Conservation (phyloP, 2,113 vertebrate genomes). For the Esox niger region DNA sequence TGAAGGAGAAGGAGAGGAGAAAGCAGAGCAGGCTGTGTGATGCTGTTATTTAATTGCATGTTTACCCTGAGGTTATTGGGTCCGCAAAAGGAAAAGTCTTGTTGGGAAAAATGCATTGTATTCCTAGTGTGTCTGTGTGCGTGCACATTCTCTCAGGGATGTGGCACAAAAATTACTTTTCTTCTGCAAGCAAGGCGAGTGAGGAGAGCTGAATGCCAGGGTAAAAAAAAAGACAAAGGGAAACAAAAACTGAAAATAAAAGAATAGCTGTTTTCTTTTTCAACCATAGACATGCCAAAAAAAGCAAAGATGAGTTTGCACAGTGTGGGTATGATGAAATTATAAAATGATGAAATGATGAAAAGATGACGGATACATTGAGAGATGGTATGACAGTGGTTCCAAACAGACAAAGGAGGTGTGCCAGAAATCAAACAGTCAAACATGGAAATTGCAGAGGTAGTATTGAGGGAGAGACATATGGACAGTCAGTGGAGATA, state of each 20-base stretch:
- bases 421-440: conserved; percentile 64
- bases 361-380: conserved; percentile 8
- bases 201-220: conserved; percentile 52
- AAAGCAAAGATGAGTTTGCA: conserved; percentile 26
- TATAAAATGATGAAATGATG: neutral
- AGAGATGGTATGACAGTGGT: conserved; percentile 48
- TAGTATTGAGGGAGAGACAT: conserved; percentile 48
- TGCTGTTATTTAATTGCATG: conserved; percentile 74
- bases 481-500: no score
- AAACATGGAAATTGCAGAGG: conserved; percentile 52
- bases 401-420: conserved; percentile 46
- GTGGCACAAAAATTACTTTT: conserved; percentile 68
- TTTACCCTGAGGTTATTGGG: conserved; percentile 72
- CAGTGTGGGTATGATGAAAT: neutral
- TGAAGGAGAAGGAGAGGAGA: conserved; percentile 53
- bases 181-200: conserved; percentile 48
- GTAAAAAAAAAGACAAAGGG: conserved; percentile 49
- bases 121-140: conserved; percentile 60
- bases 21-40: conserved; percentile 37
- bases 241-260: conserved; percentile 48
- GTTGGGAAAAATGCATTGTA: conserved; percentile 64
- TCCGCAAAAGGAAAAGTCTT: conserved; percentile 63
- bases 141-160: conserved; percentile 69
- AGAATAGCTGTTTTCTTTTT: conserved; percentile 57
- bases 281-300: conserved; percentile 41